Percentiles rank a stretch among this genome's conserved stretches.
These are phyloP conservation scores for Lepetodrilus schrolli DNA, from an alignment of 2,888 invertebrate genomes.

Conservation along the genomic window DNA sequence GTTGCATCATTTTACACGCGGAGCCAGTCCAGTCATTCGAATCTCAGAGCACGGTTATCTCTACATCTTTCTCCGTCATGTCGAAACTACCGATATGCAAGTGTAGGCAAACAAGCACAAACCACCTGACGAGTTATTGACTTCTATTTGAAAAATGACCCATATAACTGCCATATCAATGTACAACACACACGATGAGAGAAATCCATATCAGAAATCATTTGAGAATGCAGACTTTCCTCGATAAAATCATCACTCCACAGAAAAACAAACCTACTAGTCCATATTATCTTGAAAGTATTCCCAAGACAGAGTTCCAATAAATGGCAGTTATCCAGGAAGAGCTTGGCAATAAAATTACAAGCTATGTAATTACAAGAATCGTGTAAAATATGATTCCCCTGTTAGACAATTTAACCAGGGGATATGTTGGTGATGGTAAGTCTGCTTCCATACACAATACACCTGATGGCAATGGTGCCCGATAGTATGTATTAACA, in stretches of 20 bases:
- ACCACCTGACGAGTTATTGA: too few species aligned
- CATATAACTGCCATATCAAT: too few species aligned
- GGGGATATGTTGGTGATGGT: not conserved
- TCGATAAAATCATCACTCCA: not conserved
- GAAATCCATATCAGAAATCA: not conserved
- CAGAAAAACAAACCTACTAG: not conserved
- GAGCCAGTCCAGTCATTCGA: too few species aligned
- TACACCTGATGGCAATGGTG: not conserved
- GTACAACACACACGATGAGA: not conserved
- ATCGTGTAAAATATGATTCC: slow-evolving; percentile 21
- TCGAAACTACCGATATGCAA: too few species aligned
- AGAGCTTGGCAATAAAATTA: slow-evolving; percentile 21
- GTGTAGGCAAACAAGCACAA: too few species aligned
- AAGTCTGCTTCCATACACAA: not conserved
- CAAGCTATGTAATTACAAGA: not conserved
- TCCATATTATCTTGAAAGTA: not conserved
- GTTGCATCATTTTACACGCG: too few species aligned
- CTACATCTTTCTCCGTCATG: too few species aligned
- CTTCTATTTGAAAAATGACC: too few species aligned
- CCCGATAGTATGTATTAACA: not conserved
- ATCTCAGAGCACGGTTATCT: too few species aligned
- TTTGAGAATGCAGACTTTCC: too few species aligned
- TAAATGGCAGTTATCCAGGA: slow-evolving; percentile 18
- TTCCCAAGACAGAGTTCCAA: not conserved
- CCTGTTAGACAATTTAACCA: not conserved